Conservation (phyloP, 2,888 invertebrate species). For the Pocota personata region DNA sequence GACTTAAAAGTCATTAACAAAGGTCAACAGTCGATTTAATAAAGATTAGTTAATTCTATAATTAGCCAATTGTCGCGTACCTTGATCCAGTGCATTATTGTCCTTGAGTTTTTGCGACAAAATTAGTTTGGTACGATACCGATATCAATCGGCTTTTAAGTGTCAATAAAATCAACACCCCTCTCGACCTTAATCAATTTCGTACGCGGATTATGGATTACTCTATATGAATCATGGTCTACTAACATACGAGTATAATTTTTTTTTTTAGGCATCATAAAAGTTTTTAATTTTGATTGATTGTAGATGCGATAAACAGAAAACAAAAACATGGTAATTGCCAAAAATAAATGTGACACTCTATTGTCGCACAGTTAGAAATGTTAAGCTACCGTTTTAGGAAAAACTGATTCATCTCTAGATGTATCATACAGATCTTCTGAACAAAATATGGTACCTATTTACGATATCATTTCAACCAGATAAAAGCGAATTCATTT, state of each 20-base stretch:
- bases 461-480: neutral
- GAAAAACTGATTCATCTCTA: slow-evolving; percentile 4
- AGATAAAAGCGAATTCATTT: neutral
- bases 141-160: slow-evolving; percentile 2
- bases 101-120: slow-evolving; percentile 3
- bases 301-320: neutral
- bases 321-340: neutral
- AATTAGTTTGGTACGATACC: neutral
- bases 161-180: slow-evolving; percentile 7
- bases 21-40: neutral
- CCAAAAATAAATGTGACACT: slow-evolving; percentile 22
- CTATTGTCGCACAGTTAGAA: neutral
- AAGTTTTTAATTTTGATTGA: neutral
- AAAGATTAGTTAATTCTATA: neutral
- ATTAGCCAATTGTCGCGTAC: neutral
- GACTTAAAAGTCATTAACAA: neutral
- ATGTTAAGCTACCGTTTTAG: neutral
- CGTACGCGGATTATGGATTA: slow-evolving; percentile 1
- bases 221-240: neutral
- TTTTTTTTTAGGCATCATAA: neutral
- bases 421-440: neutral
- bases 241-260: neutral
- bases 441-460: neutral
- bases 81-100: neutral
- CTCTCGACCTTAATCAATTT: slow-evolving; percentile 31